These are phyloP conservation scores for Brienomyrus brachyistius DNA, from an alignment of 2,113 vertebrate genomes.

Conservation along the genomic window DNA sequence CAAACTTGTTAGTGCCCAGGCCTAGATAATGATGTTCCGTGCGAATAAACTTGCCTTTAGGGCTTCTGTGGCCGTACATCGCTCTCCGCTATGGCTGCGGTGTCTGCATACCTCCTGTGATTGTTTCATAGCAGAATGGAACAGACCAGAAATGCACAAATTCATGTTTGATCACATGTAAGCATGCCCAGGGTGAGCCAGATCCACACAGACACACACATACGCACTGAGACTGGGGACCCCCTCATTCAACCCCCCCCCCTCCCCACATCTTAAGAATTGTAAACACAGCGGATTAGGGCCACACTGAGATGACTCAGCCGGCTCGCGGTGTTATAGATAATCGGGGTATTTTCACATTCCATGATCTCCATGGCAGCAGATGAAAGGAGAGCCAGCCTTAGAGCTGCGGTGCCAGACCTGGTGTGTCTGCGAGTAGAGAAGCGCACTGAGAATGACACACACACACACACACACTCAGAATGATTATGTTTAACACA, in stretches of 20 bases:
- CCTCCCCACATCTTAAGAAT: neutral
- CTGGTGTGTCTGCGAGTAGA: neutral
- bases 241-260: neutral
- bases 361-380: neutral
- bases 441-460: neutral
- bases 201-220: constrained; percentile 1
- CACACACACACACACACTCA: constrained; percentile 8
- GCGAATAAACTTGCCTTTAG: constrained; percentile 75
- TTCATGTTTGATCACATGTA: neutral
- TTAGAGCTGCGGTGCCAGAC: neutral
- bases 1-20: constrained; percentile 72
- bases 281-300: neutral
- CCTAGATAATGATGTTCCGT: constrained; percentile 80
- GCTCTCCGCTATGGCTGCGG: constrained; percentile 39
- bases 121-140: constrained; percentile 50
- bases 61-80: constrained; percentile 55
- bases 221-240: neutral
- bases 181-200: constrained; percentile 1
- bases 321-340: neutral
- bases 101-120: constrained; percentile 39
- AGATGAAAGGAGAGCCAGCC: neutral
- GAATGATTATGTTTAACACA: neutral
- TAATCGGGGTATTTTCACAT: neutral
- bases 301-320: neutral
- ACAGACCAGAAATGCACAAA: constrained; percentile 26